Evolutionary conservation across 2,797 vertebrate genomes (phyloP).

Genomic region (Falco biarmicus): DNA sequence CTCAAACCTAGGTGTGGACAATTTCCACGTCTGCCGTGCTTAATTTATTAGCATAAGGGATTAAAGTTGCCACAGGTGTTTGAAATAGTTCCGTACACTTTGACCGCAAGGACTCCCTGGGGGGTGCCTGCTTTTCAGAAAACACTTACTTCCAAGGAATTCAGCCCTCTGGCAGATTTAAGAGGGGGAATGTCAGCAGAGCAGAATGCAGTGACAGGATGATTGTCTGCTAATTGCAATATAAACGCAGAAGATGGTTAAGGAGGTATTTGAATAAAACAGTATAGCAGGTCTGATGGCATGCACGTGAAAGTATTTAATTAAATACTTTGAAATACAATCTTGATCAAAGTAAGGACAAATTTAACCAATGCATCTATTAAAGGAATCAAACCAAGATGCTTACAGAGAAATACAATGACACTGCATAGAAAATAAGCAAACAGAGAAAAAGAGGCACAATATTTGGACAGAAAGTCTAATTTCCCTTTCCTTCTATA

Average conservation of each 20-base stretch:
- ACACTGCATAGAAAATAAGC: background rate
- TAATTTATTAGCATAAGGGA: conserved; percentile 69
- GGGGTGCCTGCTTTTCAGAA: conserved; percentile 58
- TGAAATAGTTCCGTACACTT: conserved; percentile 61
- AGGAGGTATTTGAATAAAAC: conserved; percentile 7
- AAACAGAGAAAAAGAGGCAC: background rate
- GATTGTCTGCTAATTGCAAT: conserved; percentile 62
- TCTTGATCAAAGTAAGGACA: background rate
- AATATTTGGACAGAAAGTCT: background rate
- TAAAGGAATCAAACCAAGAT: background rate
- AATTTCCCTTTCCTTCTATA: background rate
- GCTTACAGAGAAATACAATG: background rate
- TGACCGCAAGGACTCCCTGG: conserved; percentile 60
- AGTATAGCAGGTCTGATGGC: background rate
- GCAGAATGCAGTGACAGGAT: conserved; percentile 58
- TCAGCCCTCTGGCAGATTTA: conserved; percentile 67
- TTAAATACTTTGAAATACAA: background rate
- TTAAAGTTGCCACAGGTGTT: conserved; percentile 71
- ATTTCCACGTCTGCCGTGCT: conserved; percentile 53
- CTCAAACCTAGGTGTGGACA: conserved; percentile 41
- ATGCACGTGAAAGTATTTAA: background rate
- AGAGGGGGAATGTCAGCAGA: conserved; percentile 55
- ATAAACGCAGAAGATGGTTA: conserved; percentile 38
- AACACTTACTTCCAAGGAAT: conserved; percentile 67
- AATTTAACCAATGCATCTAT: background rate